Percentiles rank a stretch among this genome's conserved stretches.
phyloP scores from a whole-genome alignment of 1,140 invertebrate genomes.

The Caenorhabditis tropicalis region DNA sequence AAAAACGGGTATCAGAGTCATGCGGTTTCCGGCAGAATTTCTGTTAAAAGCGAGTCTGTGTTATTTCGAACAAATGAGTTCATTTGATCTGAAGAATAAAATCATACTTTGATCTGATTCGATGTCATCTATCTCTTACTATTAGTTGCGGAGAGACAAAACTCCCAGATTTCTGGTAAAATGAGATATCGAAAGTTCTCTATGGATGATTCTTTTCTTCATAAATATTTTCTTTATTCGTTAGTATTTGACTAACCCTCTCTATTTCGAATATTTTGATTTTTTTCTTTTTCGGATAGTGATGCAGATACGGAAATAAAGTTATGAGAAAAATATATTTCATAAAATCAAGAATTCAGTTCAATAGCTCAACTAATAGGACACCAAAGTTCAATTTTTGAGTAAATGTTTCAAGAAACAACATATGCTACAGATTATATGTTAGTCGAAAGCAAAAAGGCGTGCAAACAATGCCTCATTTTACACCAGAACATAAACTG shows the following conservation, averaged over 20 bases:
- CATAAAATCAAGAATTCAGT: neutral
- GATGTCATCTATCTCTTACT: no score
- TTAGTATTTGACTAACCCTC: no score
- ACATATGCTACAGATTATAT: neutral
- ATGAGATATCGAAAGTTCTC: no score
- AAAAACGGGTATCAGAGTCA: neutral
- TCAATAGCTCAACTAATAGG: neutral
- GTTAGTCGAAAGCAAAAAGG: neutral
- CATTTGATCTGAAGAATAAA: neutral
- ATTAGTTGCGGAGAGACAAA: no score
- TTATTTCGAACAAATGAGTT: neutral
- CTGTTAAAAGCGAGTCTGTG: neutral
- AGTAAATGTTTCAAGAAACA: neutral
- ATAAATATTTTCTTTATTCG: no score
- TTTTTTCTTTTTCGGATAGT: no score
- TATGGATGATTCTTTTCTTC: no score
- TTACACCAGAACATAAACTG: conserved; percentile 27
- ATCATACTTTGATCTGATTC: no score
- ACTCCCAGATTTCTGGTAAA: no score
- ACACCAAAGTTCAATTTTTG: neutral
- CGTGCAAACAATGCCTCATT: conserved; percentile 1
- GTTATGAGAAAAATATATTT: no score
- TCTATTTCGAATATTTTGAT: no score
- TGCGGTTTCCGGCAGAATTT: neutral
- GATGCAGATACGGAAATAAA: no score